Evolutionary conservation across 2,888 invertebrate species (phyloP), one percentile per base, ranked within the genome.

Genomic region (Orthosia gracilis): DNA sequence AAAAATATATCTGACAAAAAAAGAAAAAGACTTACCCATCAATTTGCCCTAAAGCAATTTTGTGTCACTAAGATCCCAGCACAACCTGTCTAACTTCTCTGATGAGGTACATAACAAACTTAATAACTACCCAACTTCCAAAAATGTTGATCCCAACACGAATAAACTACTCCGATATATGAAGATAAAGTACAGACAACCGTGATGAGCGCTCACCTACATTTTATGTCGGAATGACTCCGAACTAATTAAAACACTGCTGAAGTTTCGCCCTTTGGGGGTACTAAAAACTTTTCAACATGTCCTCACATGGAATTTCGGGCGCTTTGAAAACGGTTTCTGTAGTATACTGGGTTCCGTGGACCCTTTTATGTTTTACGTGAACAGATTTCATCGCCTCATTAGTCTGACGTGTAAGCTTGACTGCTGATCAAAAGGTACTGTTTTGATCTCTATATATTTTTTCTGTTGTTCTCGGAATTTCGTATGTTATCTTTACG

Each of bases 191-290:
- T 80, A 83, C 64, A 71, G 68, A 73, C 83, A 84, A 80, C 79
- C 80, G 76, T 82, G 86, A 87, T 82, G 85, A 82, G 73, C 70
- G 83, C 80, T 74, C 81, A 85, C 89, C 88, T 86, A 86, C 85
- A 88, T 89, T 89, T 88, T 83, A 85, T 85, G 89, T 86, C 83
- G 85, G 89, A 89, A 89, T 89, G 82, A 90, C 90, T 88, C 88
- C 83, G 85, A 91, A 90, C 91, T 92, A 92, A 92, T 92, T 92
- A 92, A 91, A 92, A 90, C 89, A 86, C 87, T 87, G 89, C 90
- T 90, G 90, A 92, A 92, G 89, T 92, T 91, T 82, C 66, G 73
- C 82, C 90, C 89, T 76, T 64, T 72, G 92, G 89, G 92, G 85
- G 89, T 82, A 88, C 88, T 92, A 91, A 91, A 92, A 93, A 93